A percentile compares a stretch with the other conserved stretches of the same genome.
phyloP scores from a whole-genome alignment of 2,888 invertebrate species.

The Odontothrips loti region DNA sequence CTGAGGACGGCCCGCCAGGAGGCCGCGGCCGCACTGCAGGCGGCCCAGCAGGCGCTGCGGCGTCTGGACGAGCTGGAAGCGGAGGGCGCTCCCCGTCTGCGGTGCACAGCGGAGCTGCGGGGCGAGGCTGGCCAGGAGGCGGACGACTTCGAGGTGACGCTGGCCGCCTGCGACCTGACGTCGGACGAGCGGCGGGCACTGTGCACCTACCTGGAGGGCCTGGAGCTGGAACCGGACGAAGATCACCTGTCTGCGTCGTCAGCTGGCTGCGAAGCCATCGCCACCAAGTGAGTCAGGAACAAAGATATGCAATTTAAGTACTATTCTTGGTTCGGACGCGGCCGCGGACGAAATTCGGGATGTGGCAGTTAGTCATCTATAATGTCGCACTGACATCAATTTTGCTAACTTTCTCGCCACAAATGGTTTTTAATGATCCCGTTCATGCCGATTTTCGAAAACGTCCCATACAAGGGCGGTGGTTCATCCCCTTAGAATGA shows the following conservation, averaged over 20 bases:
- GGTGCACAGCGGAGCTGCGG: background rate
- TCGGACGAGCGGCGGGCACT: background rate
- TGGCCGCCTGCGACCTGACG: background rate
- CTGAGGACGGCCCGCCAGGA: background rate
- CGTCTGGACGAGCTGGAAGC: background rate
- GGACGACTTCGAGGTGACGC: background rate
- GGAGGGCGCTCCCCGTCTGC: background rate
- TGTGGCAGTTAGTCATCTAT: too few relatives aligned
- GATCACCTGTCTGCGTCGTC: background rate
- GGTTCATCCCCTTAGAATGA: too few relatives aligned
- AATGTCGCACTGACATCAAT: too few relatives aligned
- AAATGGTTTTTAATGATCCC: too few relatives aligned
- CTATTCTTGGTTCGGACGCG: too few relatives aligned
- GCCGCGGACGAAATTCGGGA: too few relatives aligned
- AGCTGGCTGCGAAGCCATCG: background rate
- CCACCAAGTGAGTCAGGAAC: background rate
- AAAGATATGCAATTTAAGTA: too few relatives aligned
- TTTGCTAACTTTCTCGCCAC: too few relatives aligned
- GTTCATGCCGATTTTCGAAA: too few relatives aligned
- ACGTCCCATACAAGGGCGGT: too few relatives aligned
- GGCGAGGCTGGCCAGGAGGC: background rate
- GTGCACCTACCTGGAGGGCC: slow-evolving; percentile 6
- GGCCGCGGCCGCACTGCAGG: background rate
- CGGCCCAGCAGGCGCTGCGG: background rate
- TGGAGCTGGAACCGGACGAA: background rate